A percentile compares a stretch with the other conserved stretches of the same genome.
phyloP scores from a whole-genome alignment of 1,140 invertebrate species.

The Penaeus indicus region DNA sequence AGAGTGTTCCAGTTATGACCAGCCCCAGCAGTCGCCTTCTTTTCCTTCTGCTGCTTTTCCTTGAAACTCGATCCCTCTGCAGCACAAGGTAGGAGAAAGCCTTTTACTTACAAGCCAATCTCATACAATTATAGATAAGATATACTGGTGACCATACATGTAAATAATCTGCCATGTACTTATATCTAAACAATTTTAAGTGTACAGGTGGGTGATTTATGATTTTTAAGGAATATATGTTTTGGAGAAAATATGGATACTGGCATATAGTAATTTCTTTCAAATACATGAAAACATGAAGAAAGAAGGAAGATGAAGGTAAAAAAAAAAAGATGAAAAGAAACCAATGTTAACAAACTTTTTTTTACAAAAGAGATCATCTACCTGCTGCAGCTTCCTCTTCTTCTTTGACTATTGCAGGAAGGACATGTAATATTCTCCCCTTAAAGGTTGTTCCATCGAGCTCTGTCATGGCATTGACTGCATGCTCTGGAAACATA shows the following conservation, averaged over 20 bases:
- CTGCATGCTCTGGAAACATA: conserved; percentile 95
- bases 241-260: no score
- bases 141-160: neutral
- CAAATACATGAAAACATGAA: no score
- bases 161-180: no score
- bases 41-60: conserved; percentile 85
- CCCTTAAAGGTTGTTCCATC: conserved; percentile 93
- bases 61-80: conserved; percentile 82
- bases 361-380: no score
- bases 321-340: no score
- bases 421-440: conserved; percentile 92
- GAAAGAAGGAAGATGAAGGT: no score
- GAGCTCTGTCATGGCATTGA: conserved; percentile 86
- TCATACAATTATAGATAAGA: neutral
- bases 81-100: conserved; percentile 17
- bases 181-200: no score
- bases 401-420: conserved; percentile 73
- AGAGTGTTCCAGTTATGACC: conserved; percentile 97
- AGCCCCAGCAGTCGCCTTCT: conserved; percentile 82
- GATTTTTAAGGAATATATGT: no score
- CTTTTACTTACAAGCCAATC: neutral
- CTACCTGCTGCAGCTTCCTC: conserved; percentile 39
- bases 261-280: no score
- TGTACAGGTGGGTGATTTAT: no score
- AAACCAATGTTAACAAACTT: neutral